Percentiles rank a stretch among this genome's conserved stretches.
These are phyloP conservation scores for Ctenomys sociabilis DNA, from an alignment of 2,113 vertebrate species.

Conservation along the genomic window DNA sequence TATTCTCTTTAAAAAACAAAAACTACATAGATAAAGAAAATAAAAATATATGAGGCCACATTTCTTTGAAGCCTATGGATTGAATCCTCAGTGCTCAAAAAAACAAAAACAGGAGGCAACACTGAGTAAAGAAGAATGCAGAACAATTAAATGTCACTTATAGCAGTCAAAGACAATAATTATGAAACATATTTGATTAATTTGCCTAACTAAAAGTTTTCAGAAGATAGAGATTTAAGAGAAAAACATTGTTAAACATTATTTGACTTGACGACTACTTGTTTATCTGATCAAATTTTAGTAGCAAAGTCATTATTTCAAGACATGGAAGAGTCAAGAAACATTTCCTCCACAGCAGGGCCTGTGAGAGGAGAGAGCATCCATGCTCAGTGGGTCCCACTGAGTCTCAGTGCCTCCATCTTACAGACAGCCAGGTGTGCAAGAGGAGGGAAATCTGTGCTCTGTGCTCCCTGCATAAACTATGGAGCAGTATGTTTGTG, in stretches of 20 bases:
- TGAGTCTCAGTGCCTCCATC: too few relatives aligned
- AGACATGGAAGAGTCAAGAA: background rate
- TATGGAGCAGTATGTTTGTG: too few relatives aligned
- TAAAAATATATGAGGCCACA: background rate
- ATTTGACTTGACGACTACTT: background rate
- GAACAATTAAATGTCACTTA: background rate
- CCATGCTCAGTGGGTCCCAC: too few relatives aligned
- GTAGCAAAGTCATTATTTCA: background rate
- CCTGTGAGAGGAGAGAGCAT: too few relatives aligned
- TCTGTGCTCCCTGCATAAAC: too few relatives aligned
- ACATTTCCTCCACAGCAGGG: background rate
- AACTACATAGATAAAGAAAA: background rate
- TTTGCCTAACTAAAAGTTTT: background rate
- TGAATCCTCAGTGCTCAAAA: background rate
- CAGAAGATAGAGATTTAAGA: background rate
- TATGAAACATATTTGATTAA: background rate
- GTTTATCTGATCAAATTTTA: background rate
- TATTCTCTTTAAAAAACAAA: too few relatives aligned
- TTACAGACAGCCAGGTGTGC: too few relatives aligned
- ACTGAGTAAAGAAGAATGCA: background rate
- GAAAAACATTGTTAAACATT: background rate
- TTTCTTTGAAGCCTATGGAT: background rate
- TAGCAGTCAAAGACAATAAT: background rate
- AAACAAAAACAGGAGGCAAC: background rate
- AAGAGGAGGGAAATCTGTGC: too few relatives aligned